Evolutionary conservation across 2,888 invertebrate species (phyloP), one percentile per base, ranked within the genome.

Genomic region (Thalpophila matura): DNA sequence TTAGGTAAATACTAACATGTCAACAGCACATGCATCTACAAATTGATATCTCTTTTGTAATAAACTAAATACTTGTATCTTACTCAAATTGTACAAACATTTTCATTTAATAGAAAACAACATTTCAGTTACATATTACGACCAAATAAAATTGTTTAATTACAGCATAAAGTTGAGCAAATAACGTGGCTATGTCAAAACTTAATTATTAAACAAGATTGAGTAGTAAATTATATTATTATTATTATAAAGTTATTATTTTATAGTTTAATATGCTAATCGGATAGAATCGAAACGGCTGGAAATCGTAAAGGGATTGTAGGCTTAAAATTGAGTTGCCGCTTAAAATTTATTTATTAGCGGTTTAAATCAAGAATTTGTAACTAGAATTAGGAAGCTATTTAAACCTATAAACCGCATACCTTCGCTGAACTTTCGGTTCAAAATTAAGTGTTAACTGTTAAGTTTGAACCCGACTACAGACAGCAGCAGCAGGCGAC

Each of bases 261-360:
- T 66, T 43, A 72, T 47, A 37, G 54, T 40, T 57, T 65, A n/a
- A n/a, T n/a, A 69, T 71, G 71, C 4, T 49, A 71, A 72, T 72
- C 66, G 51, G 70, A 66, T 70, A 24, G 27, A 27, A 33, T 29
- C 12, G 37, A 7, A 27, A 33, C 27, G 50, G 6, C 4, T 20
- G 14, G 6, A 14, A 33, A 70, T 47, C 33, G 51, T 64, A 64
- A 1, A 27, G 14, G 49, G 33, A 46, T 68, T 51, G 49, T 27
- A 35, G 18, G 18, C 9, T 63, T 70, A 37, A 14, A 0, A 0
- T 22, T 7, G 6, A 22, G 12, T 14, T 35, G 7, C 12, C 10
- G 16, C 31, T 63, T 68, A 63, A 9, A 50, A 56, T 57, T 57
- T 51, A 57, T 57, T 70, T 24, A 43, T 57, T 49, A 14, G 22